These are phyloP conservation scores for Folsomia candida DNA, from an alignment of 2,888 invertebrate species.

Conservation along the genomic window DNA sequence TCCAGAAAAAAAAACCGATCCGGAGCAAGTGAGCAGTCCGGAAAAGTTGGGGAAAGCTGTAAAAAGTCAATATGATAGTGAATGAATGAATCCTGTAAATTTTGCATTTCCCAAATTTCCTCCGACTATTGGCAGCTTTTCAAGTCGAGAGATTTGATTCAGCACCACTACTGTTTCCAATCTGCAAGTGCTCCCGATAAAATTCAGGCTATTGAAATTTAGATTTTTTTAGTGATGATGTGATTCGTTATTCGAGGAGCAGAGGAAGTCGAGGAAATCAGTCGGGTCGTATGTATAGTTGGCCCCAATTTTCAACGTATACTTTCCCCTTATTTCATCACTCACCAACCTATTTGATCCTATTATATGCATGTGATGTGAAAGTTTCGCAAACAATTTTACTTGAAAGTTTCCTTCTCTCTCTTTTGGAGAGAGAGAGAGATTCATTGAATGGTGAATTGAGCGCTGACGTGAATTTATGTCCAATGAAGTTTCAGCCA, in stretches of 20 bases:
- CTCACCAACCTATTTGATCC: background rate
- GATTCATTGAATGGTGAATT: too few species aligned
- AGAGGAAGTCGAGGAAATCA: background rate
- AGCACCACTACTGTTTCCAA: background rate
- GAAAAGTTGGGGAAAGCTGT: background rate
- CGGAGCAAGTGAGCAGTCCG: too few species aligned
- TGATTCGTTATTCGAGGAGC: background rate
- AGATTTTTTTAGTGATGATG: background rate
- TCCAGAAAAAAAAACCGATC: too few species aligned
- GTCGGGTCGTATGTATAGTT: too few species aligned
- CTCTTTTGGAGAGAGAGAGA: background rate
- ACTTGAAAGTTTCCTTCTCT: background rate
- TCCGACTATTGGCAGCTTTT: background rate
- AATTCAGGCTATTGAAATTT: background rate
- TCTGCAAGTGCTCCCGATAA: background rate
- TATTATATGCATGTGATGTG: background rate
- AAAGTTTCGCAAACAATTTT: conserved; percentile 1
- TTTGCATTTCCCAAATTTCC: background rate
- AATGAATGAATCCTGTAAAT: background rate
- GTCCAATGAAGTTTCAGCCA: too few species aligned
- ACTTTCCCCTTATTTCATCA: background rate
- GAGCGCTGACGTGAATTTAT: background rate
- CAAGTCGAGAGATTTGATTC: background rate
- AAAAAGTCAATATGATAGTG: conserved; percentile 1
- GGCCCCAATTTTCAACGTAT: too few species aligned